Base-by-base conservation (phyloP, 2,888 invertebrate species). In the Arctia plantaginis region DNA sequence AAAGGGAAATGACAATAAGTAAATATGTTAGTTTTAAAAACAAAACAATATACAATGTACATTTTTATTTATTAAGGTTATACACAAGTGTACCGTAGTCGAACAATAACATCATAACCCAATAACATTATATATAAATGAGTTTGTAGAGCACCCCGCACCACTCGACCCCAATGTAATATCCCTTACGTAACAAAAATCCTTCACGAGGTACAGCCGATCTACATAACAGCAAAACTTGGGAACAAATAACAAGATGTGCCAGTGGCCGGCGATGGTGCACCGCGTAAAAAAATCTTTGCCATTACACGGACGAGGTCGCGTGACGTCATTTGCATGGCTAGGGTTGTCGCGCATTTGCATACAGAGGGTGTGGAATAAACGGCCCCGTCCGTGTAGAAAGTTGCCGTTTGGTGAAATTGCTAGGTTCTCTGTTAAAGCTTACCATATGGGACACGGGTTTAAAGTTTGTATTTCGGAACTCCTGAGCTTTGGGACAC, bases 281-380 rank as follows among this genome's bases (percentile, higher is more conserved):
- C 47, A 62, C 71, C 64, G 51, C 73, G 71, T 69, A 70, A 76
- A 77, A 78, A 41, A 82, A 80, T 82, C 77, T 84, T 80, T 74
- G 74, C 62, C 76, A 79, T 80, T 81, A 81, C 71, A 74, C 78
- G 75, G 78, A 51, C 6, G 68, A 71, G 76, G 77, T 78, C 74
- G 75, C 73, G 66, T 55, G 72, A 41, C 77, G 67, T 66, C 51
- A 55, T 77, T 69, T 67, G 66, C 75, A 68, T 69, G 70, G 59
- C 62, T 75, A 78, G 74, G 74, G 75, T 66, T 80, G 77, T 59
- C 71, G 23, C 66, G 62, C 66, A 70, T 80, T 81, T 75, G 69
- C 84, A 80, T 83, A 68, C 62, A 51, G 71, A 77, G 68, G 68
- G 41, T 35, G 33, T 55, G n/a, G 68, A 35, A 30, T 35, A 69